Percentiles rank a stretch among this genome's conserved stretches.
phyloP scores from a whole-genome alignment of 2,888 invertebrate species.

The Apodemia mormo region DNA sequence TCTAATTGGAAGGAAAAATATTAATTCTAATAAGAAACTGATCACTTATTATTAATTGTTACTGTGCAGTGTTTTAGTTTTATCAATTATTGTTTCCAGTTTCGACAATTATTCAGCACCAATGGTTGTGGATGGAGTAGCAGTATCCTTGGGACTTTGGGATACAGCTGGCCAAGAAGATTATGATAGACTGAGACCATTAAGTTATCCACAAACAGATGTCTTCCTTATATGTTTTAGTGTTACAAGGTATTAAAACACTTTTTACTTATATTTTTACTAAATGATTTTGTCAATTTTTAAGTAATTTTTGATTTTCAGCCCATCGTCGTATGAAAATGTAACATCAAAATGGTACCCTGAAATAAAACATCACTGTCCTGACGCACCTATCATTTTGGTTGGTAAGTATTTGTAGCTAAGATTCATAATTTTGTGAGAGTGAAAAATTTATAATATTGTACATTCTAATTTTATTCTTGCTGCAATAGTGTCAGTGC shows the following conservation, averaged over 20 bases:
- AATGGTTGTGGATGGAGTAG: constrained; percentile 98
- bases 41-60: too few relatives aligned
- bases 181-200: constrained; percentile 97
- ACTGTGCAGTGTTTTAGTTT: too few relatives aligned
- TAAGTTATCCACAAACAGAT: constrained; percentile 99
- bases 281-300: not conserved
- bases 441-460: too few relatives aligned
- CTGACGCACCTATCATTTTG: constrained; percentile 98
- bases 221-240: constrained; percentile 99
- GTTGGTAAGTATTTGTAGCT: constrained; percentile 87
- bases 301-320: constrained; percentile 54
- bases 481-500: too few relatives aligned
- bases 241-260: constrained; percentile 87
- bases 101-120: constrained; percentile 99
- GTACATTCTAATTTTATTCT: too few relatives aligned
- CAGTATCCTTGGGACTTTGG: constrained; percentile 98
- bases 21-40: too few relatives aligned
- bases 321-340: constrained; percentile 99
- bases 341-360: constrained; percentile 99
- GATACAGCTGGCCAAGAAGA: constrained; percentile 99
- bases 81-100: constrained; percentile 69
- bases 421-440: not conserved
- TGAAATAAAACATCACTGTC: constrained; percentile 99
- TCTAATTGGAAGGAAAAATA: too few relatives aligned
- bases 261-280: not conserved